phyloP scores from a whole-genome alignment of 1,140 invertebrate genomes.

The Drosophila asahinai region DNA sequence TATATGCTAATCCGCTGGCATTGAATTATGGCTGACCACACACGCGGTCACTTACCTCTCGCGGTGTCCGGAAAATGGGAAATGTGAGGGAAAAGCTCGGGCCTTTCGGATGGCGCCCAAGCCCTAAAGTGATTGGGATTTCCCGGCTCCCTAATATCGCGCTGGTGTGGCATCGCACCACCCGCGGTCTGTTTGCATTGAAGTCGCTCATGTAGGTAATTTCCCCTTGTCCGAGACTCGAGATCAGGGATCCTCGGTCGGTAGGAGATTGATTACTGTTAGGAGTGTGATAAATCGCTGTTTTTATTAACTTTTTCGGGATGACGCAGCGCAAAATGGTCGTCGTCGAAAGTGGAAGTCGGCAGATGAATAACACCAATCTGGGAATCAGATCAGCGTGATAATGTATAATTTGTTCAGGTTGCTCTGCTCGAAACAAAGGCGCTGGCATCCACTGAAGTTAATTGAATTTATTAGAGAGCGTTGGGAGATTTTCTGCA shows the following conservation, averaged over 20 bases:
- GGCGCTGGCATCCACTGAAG: constrained; percentile 28
- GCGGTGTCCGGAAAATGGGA: neutral
- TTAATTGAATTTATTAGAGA: constrained; percentile 71
- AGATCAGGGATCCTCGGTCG: constrained; percentile 28
- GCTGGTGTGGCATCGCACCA: constrained; percentile 47
- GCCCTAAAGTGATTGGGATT: constrained; percentile 18
- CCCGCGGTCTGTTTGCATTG: constrained; percentile 68
- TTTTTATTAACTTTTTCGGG: constrained; percentile 83
- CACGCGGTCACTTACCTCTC: constrained; percentile 39
- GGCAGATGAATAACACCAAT: constrained; percentile 62
- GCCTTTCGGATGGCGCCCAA: constrained; percentile 22
- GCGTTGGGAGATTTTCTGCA: constrained; percentile 21
- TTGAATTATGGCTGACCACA: constrained; percentile 56
- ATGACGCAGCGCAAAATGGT: constrained; percentile 62
- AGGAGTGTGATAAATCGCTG: constrained; percentile 84
- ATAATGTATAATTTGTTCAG: constrained; percentile 76
- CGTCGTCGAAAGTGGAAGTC: constrained; percentile 11
- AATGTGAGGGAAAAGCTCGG: constrained; percentile 2
- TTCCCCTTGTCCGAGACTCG: constrained; percentile 25
- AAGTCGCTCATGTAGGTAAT: constrained; percentile 78
- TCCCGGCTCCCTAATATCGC: neutral
- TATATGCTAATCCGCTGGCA: constrained; percentile 72
- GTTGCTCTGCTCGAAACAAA: constrained; percentile 37
- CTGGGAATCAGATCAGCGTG: constrained; percentile 81
- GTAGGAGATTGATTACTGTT: constrained; percentile 76